A percentile compares a stretch with the other conserved stretches of the same genome.
These are phyloP conservation scores for Alosa sapidissima DNA, from an alignment of 2,797 vertebrate species.

Conservation along the genomic window DNA sequence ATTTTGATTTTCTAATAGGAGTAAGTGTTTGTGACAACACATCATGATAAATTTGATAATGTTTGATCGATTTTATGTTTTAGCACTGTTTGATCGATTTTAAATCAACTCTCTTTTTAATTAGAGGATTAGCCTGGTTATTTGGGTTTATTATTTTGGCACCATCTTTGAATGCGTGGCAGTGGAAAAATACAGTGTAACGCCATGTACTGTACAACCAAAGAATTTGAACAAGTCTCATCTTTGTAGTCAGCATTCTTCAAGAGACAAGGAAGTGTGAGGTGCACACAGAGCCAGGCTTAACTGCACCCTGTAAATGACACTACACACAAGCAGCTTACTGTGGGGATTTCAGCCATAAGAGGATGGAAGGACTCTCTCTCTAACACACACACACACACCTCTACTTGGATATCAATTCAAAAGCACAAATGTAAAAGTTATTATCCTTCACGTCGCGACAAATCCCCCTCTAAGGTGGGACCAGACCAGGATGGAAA, in stretches of 20 bases:
- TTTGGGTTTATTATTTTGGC: background rate
- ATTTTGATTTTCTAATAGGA: too few species aligned
- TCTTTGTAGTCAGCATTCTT: background rate
- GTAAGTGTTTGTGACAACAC: too few species aligned
- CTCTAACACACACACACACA: background rate
- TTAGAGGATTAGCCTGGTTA: background rate
- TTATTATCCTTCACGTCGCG: background rate
- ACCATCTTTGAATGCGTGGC: background rate
- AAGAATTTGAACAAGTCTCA: background rate
- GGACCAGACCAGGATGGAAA: constrained; percentile 1
- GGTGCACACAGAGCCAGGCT: background rate
- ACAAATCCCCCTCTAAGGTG: constrained; percentile 19
- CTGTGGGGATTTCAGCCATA: background rate
- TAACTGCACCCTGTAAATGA: background rate
- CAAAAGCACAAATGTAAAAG: background rate
- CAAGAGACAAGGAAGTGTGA: background rate
- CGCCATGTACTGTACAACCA: too few species aligned
- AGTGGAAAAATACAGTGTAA: background rate
- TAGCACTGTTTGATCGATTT: too few species aligned
- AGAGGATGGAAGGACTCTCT: background rate
- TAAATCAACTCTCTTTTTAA: background rate
- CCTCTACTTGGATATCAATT: background rate
- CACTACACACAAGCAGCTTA: constrained; percentile 11
- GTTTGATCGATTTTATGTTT: too few species aligned
- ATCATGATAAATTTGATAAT: too few species aligned